Base-by-base conservation (phyloP, 64 coral and sea anemone species). In the Catalaphyllia jardinei region DNA sequence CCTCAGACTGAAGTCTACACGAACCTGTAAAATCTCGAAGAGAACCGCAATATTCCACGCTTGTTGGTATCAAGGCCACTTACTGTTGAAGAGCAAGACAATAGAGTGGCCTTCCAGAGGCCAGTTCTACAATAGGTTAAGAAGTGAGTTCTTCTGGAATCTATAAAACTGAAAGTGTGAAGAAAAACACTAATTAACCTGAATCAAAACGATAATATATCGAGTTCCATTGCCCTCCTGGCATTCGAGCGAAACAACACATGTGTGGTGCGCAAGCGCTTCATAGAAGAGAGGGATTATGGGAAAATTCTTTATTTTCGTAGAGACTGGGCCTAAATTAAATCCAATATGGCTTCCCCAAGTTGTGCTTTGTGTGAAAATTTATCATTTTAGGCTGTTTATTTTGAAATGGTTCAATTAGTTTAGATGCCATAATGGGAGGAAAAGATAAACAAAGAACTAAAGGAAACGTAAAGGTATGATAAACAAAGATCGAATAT, bases 391-490 rank as follows among this genome's bases (percentile, higher is more conserved):
- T 25, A 1, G 18, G 35, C 57, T 59, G 28, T 61, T 61, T 83
- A 18, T 61, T 86, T 72, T 39, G 30, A 10, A 19, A 19, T 30
- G 2, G 28, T 20, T 63, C 17, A 16, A 49, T 78, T 24, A 46
- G 8, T 16, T 76, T 61, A 7, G 17, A 8, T 24, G n/a, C 71
- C 62, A 89, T 89, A 77, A 71, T 79, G 76, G 14, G 86, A 55
- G 73, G 75, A 33, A 87, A 89, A 79, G 87, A 86, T 75, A 94
- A 91, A 87, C 94, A 96, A 63, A 80, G 94, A 64, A 96, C 94
- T 64, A 96, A 96, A 90, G 94, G 94, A 46, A 96, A 96, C 73
- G 50, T 87, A 1, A 93, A 96, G 87, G 94, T 96, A 90, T 60
- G 18, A 20, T 31, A 31, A 71, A 55, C 51, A 29, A 29, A 3